Evolutionary conservation across 2,797 vertebrate genomes (phyloP).

Genomic region (Coreius guichenoti): DNA sequence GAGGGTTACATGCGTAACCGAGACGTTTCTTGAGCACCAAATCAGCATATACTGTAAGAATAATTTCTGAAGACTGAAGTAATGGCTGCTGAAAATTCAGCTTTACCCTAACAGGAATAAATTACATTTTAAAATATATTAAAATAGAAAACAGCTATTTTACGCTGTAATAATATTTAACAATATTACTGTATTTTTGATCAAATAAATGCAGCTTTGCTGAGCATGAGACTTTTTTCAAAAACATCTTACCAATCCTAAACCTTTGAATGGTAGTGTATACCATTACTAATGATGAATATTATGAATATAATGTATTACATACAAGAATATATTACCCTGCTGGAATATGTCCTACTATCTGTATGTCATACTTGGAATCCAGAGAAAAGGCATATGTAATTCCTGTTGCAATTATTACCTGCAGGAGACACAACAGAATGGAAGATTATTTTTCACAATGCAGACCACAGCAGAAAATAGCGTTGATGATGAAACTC

Average conservation of each 20-base stretch:
- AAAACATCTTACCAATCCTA: neutral
- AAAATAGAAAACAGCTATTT: neutral
- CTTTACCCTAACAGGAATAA: neutral
- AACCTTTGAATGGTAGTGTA: neutral
- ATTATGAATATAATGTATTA: neutral
- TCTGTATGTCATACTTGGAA: conserved; percentile 83
- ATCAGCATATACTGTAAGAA: neutral
- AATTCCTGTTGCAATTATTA: conserved; percentile 86
- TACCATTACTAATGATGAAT: neutral
- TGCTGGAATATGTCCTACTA: conserved; percentile 89
- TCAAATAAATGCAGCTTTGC: neutral
- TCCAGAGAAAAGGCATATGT: conserved; percentile 87
- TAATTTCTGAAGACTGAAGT: neutral
- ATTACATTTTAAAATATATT: neutral
- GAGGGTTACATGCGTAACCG: too few species aligned
- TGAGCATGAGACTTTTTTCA: neutral
- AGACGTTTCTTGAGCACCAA: too few species aligned
- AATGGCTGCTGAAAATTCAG: neutral
- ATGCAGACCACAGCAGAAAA: conserved; percentile 4
- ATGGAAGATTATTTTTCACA: conserved; percentile 8
- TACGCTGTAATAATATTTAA: neutral
- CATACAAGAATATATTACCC: conserved; percentile 76
- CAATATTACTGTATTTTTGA: neutral
- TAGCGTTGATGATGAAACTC: neutral
- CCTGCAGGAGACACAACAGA: conserved; percentile 71